A percentile compares a stretch with the other conserved stretches of the same genome.
These are phyloP conservation scores for Cariama cristata DNA, from an alignment of 2,113 vertebrate species.

Conservation along the genomic window DNA sequence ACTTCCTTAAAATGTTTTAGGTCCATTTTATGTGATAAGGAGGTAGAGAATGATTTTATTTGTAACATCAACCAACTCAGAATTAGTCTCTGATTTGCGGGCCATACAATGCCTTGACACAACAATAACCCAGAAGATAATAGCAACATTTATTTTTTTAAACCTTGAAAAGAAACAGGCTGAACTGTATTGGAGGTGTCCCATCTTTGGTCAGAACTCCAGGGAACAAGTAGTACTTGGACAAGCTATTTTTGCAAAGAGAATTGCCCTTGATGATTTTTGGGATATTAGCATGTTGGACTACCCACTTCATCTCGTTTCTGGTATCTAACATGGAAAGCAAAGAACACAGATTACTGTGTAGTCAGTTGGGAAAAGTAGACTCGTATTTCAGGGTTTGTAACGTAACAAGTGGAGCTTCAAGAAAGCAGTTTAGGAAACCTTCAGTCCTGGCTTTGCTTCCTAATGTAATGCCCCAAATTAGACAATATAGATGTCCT, in stretches of 20 bases:
- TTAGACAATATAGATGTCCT: background rate
- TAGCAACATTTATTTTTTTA: background rate
- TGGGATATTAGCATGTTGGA: background rate
- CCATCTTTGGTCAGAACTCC: background rate
- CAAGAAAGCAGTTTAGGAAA: background rate
- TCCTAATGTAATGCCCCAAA: background rate
- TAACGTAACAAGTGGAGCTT: background rate
- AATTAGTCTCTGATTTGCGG: background rate
- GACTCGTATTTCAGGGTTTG: background rate
- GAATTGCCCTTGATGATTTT: background rate
- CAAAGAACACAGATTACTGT: background rate
- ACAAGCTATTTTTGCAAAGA: background rate
- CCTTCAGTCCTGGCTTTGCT: background rate
- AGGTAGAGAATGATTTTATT: background rate
- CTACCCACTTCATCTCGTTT: background rate
- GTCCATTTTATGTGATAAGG: background rate
- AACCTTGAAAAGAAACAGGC: background rate
- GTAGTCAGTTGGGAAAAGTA: background rate
- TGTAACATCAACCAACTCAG: background rate
- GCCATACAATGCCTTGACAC: background rate
- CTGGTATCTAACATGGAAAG: background rate
- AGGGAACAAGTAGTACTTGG: background rate
- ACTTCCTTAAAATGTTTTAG: background rate
- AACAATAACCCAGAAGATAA: background rate
- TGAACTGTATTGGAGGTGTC: background rate